Percentiles rank a stretch among this genome's conserved stretches.
These are phyloP conservation scores for Meloidogyne hapla DNA, from an alignment of 1,140 invertebrate species.

Conservation along the genomic window DNA sequence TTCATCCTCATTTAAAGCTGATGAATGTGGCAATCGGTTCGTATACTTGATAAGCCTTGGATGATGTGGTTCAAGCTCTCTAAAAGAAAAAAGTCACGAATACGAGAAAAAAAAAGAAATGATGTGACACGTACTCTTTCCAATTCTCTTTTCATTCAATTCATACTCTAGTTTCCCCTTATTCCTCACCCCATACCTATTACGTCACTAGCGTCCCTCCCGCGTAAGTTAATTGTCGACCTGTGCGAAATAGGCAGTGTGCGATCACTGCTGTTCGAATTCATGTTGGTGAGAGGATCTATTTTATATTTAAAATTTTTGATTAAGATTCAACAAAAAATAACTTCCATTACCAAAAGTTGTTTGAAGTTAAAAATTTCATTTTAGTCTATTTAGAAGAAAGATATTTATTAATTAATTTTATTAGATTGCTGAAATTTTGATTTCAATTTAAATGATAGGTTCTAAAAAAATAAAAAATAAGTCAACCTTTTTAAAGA, in stretches of 20 bases:
- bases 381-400: constrained; percentile 80
- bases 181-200: too few species aligned
- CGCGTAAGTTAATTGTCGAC: not conserved
- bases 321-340: constrained; percentile 35
- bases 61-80: not conserved
- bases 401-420: constrained; percentile 67
- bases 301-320: constrained; percentile 30
- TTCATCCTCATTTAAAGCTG: not conserved
- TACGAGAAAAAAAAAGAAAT: too few species aligned
- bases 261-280: constrained; percentile 59
- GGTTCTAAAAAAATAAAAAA: too few species aligned
- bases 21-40: not conserved
- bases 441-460: too few species aligned
- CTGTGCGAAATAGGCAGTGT: constrained; percentile 72
- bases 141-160: too few species aligned
- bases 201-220: too few species aligned
- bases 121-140: too few species aligned
- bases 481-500: too few species aligned
- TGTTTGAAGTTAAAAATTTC: constrained; percentile 86
- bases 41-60: not conserved
- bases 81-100: not conserved
- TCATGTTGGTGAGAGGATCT: constrained; percentile 69
- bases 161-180: too few species aligned
- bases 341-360: constrained; percentile 72
- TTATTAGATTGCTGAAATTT: not conserved